Evolutionary conservation across 2,888 invertebrate species (phyloP), one percentile per base, ranked within the genome.

Genomic region (Dascillus cervinus): DNA sequence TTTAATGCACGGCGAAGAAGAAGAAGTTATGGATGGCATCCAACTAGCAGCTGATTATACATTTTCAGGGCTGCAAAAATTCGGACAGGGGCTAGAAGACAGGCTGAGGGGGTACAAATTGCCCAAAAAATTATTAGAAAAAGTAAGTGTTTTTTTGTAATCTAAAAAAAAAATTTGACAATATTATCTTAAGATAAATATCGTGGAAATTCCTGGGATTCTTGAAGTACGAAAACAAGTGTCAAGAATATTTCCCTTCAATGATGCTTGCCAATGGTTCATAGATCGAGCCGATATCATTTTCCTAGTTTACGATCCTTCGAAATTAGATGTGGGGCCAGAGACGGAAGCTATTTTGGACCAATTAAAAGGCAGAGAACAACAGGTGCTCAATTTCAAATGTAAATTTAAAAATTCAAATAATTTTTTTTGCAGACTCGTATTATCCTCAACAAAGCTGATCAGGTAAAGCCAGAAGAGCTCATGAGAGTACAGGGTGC

Each of bases 191-290:
- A 58, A 91, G 91, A 85, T 92, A 13, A 94, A 91, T 62, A 84
- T 95, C 55, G 90, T 95, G 27, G 95, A 95, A 72, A 94, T 92
- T 58, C 94, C 94, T 36, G 94, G 94, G 41, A 92, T 95, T 53
- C 69, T 94, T 52, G 94, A 95, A 73, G 89, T 90, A 39, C 77
- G 90, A 46, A 90, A 92, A 64, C 89, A 90, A 69, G 86, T 90
- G 28, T 91, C 92, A 28, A 77, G 92, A 29, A 77, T 90, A 37
- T 94, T 94, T 58, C 91, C 94, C 30, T 92, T 92, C 68, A 92
- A 92, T 59, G 92, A 94, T 59, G 94, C 91, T 26, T 91, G 91
- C 60, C 91, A 92, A 64, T 95, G 94, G 94, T 94, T 95, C 68
- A 92, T 94, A 55, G 92, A 94, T 66, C 77, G 92, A 40, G 92